Percentiles rank a stretch among this genome's conserved stretches.
phyloP scores from a whole-genome alignment of 2,888 invertebrate species.

The Graphium colonna region DNA sequence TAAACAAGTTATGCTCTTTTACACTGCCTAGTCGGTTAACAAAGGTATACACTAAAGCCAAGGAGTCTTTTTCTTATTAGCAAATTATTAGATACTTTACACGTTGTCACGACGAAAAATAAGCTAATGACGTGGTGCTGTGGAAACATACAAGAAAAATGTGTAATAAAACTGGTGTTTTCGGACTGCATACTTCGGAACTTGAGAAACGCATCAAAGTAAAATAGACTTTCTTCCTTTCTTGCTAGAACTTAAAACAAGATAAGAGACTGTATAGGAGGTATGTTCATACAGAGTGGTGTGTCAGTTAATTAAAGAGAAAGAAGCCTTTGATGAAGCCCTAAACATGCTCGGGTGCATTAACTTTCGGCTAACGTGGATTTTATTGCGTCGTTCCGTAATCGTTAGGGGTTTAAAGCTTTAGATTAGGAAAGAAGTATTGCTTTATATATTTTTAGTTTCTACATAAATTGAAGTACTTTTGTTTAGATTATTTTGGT shows the following conservation, averaged over 20 bases:
- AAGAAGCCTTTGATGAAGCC: constrained; percentile 67
- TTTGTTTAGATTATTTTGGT: background rate
- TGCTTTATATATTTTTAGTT: too few species aligned
- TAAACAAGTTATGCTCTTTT: too few species aligned
- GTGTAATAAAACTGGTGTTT: constrained; percentile 40
- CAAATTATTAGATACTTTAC: too few species aligned
- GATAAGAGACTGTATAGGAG: background rate
- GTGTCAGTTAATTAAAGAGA: constrained; percentile 66
- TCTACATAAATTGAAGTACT: background rate
- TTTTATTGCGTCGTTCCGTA: constrained; percentile 32
- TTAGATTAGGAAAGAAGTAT: constrained; percentile 1
- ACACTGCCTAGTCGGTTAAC: too few species aligned
- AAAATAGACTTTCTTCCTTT: constrained; percentile 30
- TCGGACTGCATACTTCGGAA: constrained; percentile 16
- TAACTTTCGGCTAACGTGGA: constrained; percentile 36
- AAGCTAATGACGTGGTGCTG: constrained; percentile 21
- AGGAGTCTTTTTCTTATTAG: too few species aligned
- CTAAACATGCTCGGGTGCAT: constrained; percentile 44
- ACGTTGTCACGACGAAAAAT: too few species aligned
- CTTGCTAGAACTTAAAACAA: background rate
- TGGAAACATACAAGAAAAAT: constrained; percentile 38
- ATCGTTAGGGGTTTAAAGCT: background rate
- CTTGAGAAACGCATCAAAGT: background rate
- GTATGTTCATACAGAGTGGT: constrained; percentile 46
- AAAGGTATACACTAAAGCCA: background rate